phyloP scores from a whole-genome alignment of 2,888 invertebrate species.

The Parasteatoda lunata region DNA sequence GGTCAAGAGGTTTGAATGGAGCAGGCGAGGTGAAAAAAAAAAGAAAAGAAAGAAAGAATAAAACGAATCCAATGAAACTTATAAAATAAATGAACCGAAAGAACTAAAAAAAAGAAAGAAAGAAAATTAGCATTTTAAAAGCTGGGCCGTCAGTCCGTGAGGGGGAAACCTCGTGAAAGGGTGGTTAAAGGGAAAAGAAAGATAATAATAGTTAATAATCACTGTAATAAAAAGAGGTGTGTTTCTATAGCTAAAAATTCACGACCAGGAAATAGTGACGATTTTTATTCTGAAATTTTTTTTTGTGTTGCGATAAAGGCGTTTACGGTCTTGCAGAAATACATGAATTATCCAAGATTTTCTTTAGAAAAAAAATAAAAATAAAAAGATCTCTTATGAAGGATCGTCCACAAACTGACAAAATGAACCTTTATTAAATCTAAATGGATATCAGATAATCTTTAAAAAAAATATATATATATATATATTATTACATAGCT shows the following conservation, averaged over 20 bases:
- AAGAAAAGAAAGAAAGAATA: constrained; percentile 9
- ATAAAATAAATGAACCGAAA: constrained; percentile 2
- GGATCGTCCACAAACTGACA: neutral
- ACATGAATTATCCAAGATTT: constrained; percentile 36
- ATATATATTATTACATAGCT: too few relatives aligned
- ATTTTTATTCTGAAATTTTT: neutral
- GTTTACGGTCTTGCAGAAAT: constrained; percentile 35
- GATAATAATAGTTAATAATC: constrained; percentile 52
- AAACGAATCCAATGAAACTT: too few relatives aligned
- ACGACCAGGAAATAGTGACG: constrained; percentile 50
- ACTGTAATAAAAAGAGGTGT: constrained; percentile 34
- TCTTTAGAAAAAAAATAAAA: too few relatives aligned
- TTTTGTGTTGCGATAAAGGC: constrained; percentile 28
- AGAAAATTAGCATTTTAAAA: constrained; percentile 50
- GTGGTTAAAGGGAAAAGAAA: constrained; percentile 10
- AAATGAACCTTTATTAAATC: too few relatives aligned
- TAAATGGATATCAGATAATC: too few relatives aligned
- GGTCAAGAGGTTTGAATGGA: constrained; percentile 14
- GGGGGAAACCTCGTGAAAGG: neutral
- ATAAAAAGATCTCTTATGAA: too few relatives aligned
- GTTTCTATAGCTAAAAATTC: constrained; percentile 21
- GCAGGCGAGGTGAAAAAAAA: constrained; percentile 8
- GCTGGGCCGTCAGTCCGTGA: constrained; percentile 1
- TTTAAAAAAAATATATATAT: too few relatives aligned
- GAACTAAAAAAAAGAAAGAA: constrained; percentile 10